Evolutionary conservation across 2,888 invertebrate species (phyloP).

Genomic region (Rotaria macrura): DNA sequence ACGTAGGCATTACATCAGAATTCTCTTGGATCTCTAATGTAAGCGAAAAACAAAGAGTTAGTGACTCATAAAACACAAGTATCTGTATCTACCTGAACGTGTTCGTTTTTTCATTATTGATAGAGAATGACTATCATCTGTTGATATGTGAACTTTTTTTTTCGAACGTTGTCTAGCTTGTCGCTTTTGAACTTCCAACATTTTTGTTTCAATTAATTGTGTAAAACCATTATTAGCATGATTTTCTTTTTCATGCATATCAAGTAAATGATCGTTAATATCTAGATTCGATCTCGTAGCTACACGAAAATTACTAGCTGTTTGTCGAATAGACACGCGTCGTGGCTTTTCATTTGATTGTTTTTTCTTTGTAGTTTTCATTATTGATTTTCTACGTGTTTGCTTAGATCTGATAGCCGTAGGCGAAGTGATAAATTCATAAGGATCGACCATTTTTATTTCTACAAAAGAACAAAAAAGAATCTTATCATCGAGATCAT

Average conservation of each 20-base stretch:
- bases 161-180: not conserved
- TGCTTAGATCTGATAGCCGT: not conserved
- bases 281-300: not conserved
- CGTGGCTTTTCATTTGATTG: not conserved
- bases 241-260: not conserved
- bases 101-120: not conserved
- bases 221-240: not conserved
- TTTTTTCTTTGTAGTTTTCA: not conserved
- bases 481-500: not conserved
- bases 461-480: not conserved
- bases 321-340: not conserved
- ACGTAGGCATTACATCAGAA: not conserved
- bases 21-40: not conserved
- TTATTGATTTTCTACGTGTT: not conserved
- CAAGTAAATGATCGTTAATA: not conserved
- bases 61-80: not conserved
- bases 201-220: not conserved
- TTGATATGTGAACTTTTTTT: not conserved
- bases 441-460: not conserved
- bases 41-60: too few species aligned
- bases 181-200: not conserved
- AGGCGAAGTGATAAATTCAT: not conserved
- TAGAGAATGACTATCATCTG: not conserved
- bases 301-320: not conserved
- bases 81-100: not conserved